Evolutionary conservation across 2,113 vertebrate genomes (phyloP), one percentile per base, ranked within the genome.

Genomic region (Drymodes brunneopygia): DNA sequence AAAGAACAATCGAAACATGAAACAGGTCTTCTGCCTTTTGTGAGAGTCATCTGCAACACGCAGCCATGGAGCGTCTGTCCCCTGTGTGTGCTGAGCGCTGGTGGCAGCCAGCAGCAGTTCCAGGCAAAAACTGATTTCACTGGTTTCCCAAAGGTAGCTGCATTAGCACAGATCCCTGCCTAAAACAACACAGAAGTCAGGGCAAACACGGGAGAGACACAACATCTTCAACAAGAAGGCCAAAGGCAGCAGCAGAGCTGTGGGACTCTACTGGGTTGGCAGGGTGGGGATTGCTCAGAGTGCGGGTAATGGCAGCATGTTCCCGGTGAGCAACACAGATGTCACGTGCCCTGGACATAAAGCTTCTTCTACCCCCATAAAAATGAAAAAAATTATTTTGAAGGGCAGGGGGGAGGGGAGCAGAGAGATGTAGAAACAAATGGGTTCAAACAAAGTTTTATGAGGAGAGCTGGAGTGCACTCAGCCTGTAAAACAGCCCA

Each of bases 371-470:
- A 53, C 15, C 44, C 38, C 18, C 69, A 81, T 91, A 58, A 88
- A 95, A 92, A 45, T 17, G 21, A 36, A 77, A 79, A 80, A 77
- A 35, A 33, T 90, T 65, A 50, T 85, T 79, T 69, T 60, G 69
- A 84, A 74, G 36, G 29, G 7, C 29, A 51, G 42, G 18, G 36
- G 56, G 20, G n/a, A 47, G 29, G 21, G 27, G 25, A 50, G 40
- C 47, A 69, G 51, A 53, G 57, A 80, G 40, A 91, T 40, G 17
- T 42, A 51, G 71, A 88, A 87, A 80, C 54, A 45, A 31, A 11
- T 1, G 29, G 81, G 95, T 97, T 97, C 95, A 96, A 60, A 81
- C 47, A 54, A 82, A 96, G 96, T 94, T 97, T 96, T 97, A 97
- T 79, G 94, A 95, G 91, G 85, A 88, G 89, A 51, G 58, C 25